Conservation (phyloP, 2,113 vertebrate genomes). For the Macquaria australasica region DNA sequence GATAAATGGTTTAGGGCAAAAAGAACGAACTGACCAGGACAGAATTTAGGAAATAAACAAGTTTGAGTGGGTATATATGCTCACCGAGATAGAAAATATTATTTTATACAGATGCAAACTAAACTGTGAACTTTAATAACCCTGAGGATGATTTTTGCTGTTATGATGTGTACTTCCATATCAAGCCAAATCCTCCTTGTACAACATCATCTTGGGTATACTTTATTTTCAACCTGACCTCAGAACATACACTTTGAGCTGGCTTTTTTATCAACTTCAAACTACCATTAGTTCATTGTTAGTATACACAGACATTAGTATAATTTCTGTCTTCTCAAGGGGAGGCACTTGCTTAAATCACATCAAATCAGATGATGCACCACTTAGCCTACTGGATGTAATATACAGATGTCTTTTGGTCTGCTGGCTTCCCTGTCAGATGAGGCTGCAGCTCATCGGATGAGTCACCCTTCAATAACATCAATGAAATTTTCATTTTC, state of each 20-base stretch:
- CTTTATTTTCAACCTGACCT: constrained; percentile 53
- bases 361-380: constrained; percentile 64
- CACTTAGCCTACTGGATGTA: constrained; percentile 49
- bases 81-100: background rate
- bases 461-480: constrained; percentile 64
- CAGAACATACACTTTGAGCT: constrained; percentile 48
- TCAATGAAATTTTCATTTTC: constrained; percentile 63
- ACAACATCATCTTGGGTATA: constrained; percentile 26
- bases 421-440: constrained; percentile 32
- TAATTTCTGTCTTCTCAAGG: constrained; percentile 54
- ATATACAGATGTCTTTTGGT: constrained; percentile 57
- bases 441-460: constrained; percentile 40
- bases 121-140: constrained; percentile 39
- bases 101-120: constrained; percentile 43
- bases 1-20: constrained; percentile 50
- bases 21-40: background rate
- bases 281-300: constrained; percentile 54
- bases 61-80: background rate
- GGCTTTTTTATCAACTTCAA: constrained; percentile 58
- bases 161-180: constrained; percentile 10
- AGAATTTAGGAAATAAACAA: constrained; percentile 14
- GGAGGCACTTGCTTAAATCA: constrained; percentile 61
- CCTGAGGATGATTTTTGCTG: constrained; percentile 7
- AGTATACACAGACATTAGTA: constrained; percentile 49
- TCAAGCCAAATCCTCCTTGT: constrained; percentile 14